Evolutionary conservation across 2,797 vertebrate species (phyloP), one percentile per base, ranked within the genome.

Genomic region (Coracias cyanogaster): DNA sequence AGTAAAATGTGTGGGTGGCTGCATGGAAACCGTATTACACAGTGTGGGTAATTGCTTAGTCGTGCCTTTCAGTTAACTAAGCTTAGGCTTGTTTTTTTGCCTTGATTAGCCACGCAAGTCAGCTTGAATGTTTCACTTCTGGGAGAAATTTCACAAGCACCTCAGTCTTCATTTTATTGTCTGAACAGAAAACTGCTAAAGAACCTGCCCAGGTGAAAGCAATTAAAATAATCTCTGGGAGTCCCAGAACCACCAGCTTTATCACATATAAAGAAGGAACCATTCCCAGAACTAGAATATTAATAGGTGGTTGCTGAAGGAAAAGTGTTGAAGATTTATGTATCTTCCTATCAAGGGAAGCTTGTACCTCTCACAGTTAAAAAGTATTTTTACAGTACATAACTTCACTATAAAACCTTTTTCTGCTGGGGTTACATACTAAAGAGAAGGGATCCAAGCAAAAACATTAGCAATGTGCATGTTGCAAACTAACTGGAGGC

Each of bases 61-160:
- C 2, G 10, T 92, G 95, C 83, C 71, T 96, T 96, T 96, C 93
- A 85, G 69, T 82, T 82, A 93, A 93, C 79, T 72, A 77, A 52
- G 77, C 84, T 83, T 83, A 77, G 51, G 41, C 70, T 94, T 95
- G 78, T 65, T 86, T 93, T 94, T 94, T 92, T 83, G 91, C 81
- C 88, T 91, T 54, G 92, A 95, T 96, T 92, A 87, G 90, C 58
- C 62, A 93, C 0, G 22, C 84, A 74, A 87, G 82, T 72, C 86
- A 93, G 51, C 45, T 49, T 79, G 87, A 89, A 91, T 79, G 77
- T 90, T 97, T 93, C 95, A 85, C 58, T 92, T 84, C 81, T 69
- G 45, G 22, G 49, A 91, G 73, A 92, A 86, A 86, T 89, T 88
- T 89, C 55, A 80, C n/a, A 84, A 82, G 80, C 39, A 73, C 41